These are phyloP conservation scores for Mesoclemmys tuberculata DNA, from an alignment of 2,113 vertebrate genomes.

Conservation along the genomic window DNA sequence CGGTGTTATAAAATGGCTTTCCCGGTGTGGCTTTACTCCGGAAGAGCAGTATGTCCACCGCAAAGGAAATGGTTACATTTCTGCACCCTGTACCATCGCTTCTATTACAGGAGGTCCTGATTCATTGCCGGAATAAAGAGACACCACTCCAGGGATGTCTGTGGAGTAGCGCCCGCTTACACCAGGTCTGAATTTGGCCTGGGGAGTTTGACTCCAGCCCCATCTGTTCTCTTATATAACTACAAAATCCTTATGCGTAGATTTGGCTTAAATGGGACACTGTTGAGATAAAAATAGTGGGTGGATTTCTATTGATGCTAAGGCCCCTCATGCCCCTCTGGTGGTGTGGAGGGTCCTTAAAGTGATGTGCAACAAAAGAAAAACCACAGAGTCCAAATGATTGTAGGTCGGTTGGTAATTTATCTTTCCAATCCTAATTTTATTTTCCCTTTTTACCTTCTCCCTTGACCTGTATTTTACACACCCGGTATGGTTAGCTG, in stretches of 20 bases:
- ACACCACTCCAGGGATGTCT: not conserved
- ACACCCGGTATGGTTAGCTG: accelerated
- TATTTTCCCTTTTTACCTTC: not conserved
- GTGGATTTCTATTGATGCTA: not conserved
- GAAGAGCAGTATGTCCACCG: not conserved
- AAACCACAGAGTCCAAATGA: not conserved
- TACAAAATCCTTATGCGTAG: not conserved
- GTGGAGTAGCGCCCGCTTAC: not conserved
- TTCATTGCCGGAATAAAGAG: accelerated
- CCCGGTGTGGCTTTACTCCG: not conserved
- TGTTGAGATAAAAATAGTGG: not conserved
- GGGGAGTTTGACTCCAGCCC: not conserved
- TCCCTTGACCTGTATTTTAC: not conserved
- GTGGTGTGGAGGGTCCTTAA: not conserved
- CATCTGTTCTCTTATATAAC: not conserved
- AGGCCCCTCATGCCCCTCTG: not conserved
- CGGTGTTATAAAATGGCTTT: not conserved
- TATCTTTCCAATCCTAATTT: not conserved
- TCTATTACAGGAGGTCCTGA: not conserved
- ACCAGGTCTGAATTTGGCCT: not conserved
- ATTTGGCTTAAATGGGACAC: not conserved
- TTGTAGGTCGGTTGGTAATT: not conserved
- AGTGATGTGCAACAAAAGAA: not conserved
- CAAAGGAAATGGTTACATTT: not conserved
- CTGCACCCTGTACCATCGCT: not conserved